These are phyloP conservation scores for Copidosoma floridanum DNA, from an alignment of 1,140 invertebrate species.

Conservation along the genomic window DNA sequence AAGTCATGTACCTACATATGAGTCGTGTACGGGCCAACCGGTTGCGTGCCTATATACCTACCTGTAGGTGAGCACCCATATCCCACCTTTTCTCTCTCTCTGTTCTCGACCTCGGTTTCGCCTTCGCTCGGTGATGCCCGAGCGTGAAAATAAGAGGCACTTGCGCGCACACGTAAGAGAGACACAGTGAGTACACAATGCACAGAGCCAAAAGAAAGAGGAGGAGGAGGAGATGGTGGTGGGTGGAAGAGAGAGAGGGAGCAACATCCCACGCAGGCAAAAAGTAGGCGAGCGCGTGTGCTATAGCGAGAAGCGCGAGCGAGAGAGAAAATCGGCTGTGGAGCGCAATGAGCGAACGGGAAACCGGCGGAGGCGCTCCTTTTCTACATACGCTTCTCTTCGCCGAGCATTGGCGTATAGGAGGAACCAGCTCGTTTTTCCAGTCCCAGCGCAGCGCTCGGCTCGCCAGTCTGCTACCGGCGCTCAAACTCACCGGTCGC, in stretches of 20 bases:
- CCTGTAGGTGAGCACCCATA: not conserved
- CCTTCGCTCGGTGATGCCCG: too few relatives aligned
- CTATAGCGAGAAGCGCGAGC: not conserved
- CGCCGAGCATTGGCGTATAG: too few relatives aligned
- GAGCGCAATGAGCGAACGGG: not conserved
- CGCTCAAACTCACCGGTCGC: constrained; percentile 7
- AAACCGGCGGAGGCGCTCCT: constrained; percentile 5
- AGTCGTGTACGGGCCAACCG: not conserved
- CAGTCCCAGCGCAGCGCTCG: not conserved
- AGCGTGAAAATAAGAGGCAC: too few relatives aligned
- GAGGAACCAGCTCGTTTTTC: constrained; percentile 8
- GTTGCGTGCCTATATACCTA: not conserved
- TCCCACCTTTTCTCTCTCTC: not conserved
- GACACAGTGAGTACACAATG: not conserved
- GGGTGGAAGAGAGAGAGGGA: too few relatives aligned
- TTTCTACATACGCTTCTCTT: too few relatives aligned
- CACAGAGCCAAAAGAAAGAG: too few relatives aligned
- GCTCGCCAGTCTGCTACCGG: constrained; percentile 20
- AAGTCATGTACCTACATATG: too few relatives aligned
- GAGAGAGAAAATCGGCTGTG: not conserved
- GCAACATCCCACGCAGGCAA: not conserved
- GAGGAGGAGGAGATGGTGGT: too few relatives aligned
- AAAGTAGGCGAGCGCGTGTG: not conserved
- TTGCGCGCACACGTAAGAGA: too few relatives aligned
- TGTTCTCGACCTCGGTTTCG: constrained; percentile 5